These are phyloP conservation scores for Cyprinus carpio DNA, from an alignment of 2,113 vertebrate species.

Conservation along the genomic window DNA sequence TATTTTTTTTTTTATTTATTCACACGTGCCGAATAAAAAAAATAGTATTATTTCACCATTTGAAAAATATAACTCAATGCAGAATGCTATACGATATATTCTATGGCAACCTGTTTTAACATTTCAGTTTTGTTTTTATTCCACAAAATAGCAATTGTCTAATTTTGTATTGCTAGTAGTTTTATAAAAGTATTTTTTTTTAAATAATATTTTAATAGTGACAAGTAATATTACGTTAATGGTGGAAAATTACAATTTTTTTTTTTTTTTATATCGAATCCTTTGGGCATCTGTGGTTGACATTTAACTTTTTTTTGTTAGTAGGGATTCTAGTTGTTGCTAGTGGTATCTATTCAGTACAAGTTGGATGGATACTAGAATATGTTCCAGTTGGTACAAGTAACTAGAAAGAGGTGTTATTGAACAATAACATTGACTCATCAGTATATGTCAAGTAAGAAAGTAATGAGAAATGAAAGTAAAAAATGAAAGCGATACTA, in stretches of 20 bases:
- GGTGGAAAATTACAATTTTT: neutral
- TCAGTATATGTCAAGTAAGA: neutral
- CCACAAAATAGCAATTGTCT: too few relatives aligned
- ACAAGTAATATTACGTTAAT: neutral
- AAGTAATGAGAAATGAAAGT: neutral
- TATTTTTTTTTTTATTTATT: neutral
- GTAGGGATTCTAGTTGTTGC: neutral
- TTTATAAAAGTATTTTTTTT: neutral
- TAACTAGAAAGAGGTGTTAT: neutral
- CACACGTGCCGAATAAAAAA: too few relatives aligned
- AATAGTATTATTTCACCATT: too few relatives aligned
- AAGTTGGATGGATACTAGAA: neutral
- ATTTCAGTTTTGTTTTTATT: neutral
- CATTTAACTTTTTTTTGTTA: neutral
- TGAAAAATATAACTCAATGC: too few relatives aligned
- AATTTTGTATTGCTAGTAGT: neutral
- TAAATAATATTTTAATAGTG: neutral
- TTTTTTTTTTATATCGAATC: neutral
- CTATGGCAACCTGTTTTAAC: neutral
- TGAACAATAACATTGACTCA: neutral
- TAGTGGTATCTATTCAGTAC: neutral
- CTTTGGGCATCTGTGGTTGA: neutral
- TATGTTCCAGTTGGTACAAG: neutral
- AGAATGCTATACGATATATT: too few relatives aligned
- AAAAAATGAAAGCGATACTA: neutral